Conservation (phyloP, 2,113 vertebrate genomes). For the Hippocampus zosterae region DNA sequence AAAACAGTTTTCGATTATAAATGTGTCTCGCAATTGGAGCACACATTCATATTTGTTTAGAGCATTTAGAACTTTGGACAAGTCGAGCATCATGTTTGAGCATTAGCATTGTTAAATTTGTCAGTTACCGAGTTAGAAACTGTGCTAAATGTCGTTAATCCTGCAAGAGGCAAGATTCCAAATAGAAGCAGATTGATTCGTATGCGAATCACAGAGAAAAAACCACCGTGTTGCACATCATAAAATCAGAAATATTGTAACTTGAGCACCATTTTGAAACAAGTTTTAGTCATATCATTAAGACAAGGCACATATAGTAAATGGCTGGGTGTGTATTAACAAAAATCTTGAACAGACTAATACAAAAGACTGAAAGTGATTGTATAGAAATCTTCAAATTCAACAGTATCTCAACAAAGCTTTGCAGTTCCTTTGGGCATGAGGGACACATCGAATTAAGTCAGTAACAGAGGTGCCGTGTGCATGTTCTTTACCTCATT, state of each 20-base stretch:
- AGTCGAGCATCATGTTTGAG: not conserved
- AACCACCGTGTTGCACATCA: not conserved
- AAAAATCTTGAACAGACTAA: not conserved
- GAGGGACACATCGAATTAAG: constrained; percentile 23
- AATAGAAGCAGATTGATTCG: not conserved
- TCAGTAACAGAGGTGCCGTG: constrained; percentile 13
- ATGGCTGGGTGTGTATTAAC: not conserved
- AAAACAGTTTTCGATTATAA: not conserved
- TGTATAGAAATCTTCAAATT: constrained; percentile 33
- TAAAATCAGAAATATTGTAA: not conserved
- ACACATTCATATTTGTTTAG: not conserved
- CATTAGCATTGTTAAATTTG: constrained; percentile 1
- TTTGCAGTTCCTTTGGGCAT: constrained; percentile 69
- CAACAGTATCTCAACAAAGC: constrained; percentile 53
- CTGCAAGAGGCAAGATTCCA: not conserved
- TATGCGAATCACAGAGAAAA: not conserved
- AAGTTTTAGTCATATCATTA: constrained; percentile 3
- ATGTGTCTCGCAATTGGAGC: not conserved
- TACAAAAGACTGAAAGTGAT: constrained; percentile 14
- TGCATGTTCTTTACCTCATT: constrained; percentile 33
- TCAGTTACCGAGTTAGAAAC: not conserved
- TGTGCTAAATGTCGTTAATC: not conserved
- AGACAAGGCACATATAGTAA: constrained; percentile 7
- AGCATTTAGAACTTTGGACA: not conserved
- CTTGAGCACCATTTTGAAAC: constrained; percentile 14